phyloP scores from a whole-genome alignment of 2,888 invertebrate genomes.

The Diarsia rubi region DNA sequence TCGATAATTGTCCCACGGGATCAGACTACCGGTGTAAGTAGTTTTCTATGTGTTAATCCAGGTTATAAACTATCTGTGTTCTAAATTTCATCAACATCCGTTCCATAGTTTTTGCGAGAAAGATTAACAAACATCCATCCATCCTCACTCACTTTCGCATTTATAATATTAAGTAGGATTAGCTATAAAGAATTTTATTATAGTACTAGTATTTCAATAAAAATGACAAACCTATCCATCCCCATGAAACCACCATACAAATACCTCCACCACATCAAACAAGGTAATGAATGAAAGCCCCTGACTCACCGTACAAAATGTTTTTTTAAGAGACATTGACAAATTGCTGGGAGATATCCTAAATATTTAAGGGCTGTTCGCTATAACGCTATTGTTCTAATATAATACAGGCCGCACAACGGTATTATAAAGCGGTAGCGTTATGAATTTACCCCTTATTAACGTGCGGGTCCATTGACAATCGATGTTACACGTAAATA shows the following conservation, averaged over 20 bases:
- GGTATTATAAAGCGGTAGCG: slow-evolving; percentile 71
- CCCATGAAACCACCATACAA: not conserved
- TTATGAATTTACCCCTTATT: slow-evolving; percentile 80
- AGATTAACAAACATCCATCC: too few relatives aligned
- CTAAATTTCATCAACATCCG: too few relatives aligned
- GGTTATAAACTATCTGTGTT: too few relatives aligned
- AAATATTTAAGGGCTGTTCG: slow-evolving; percentile 55
- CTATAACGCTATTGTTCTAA: slow-evolving; percentile 54
- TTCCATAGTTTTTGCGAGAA: too few relatives aligned
- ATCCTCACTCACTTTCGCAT: too few relatives aligned
- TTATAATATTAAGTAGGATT: too few relatives aligned
- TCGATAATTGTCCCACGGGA: too few relatives aligned
- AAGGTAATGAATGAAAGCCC: slow-evolving; percentile 38
- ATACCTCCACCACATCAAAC: not conserved
- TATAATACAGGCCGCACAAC: slow-evolving; percentile 49
- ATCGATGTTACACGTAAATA: too few relatives aligned
- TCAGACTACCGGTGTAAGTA: too few relatives aligned
- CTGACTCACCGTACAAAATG: slow-evolving; percentile 50
- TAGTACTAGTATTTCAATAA: not conserved
- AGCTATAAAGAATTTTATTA: too few relatives aligned
- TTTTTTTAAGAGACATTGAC: slow-evolving; percentile 64
- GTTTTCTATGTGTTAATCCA: too few relatives aligned
- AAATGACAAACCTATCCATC: not conserved
- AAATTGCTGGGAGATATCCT: slow-evolving; percentile 61
- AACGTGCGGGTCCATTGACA: slow-evolving; percentile 69